A percentile compares a stretch with the other conserved stretches of the same genome.
phyloP scores from a whole-genome alignment of 1,140 invertebrate genomes.

The Aphidius gifuensis region DNA sequence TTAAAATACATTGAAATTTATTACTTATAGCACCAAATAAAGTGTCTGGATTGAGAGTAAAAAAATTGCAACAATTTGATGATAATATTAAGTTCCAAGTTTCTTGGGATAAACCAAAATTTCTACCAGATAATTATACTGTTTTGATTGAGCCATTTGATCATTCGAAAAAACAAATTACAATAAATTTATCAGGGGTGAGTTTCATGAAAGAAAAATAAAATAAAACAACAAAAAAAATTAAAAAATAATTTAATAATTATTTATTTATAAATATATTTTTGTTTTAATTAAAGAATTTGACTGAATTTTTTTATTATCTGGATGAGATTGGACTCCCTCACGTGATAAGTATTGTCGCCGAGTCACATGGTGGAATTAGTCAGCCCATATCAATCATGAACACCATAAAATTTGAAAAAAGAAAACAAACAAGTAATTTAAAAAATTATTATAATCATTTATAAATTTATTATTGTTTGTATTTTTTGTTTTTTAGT shows the following conservation, averaged over 20 bases:
- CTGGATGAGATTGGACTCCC: slow-evolving; percentile 26
- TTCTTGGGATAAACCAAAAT: slow-evolving; percentile 42
- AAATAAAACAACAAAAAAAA: neutral
- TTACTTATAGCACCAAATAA: slow-evolving; percentile 37
- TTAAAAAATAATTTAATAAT: neutral
- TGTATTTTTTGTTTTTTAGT: neutral
- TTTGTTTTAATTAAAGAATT: slow-evolving; percentile 32
- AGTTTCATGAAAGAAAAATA: slow-evolving; percentile 19
- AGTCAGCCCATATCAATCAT: slow-evolving; percentile 26
- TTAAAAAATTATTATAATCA: neutral
- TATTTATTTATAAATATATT: neutral
- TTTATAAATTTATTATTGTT: neutral
- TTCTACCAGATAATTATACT: slow-evolving; percentile 47
- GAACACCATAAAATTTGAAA: slow-evolving; percentile 2
- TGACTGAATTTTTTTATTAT: slow-evolving; percentile 30
- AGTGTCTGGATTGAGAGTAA: slow-evolving; percentile 30
- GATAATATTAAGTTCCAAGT: slow-evolving; percentile 39
- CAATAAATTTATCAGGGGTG: slow-evolving; percentile 37
- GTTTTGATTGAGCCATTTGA: slow-evolving; percentile 29
- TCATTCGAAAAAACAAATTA: slow-evolving; percentile 2
- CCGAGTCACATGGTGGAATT: slow-evolving; percentile 39
- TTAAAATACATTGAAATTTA: neutral
- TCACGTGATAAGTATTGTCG: slow-evolving; percentile 39
- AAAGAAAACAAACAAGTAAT: slow-evolving; percentile 1
- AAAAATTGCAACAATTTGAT: slow-evolving; percentile 1